Evolutionary conservation across 2,797 vertebrate genomes (phyloP), one percentile per base, ranked within the genome.

Genomic region (Bovichtus diacanthus): DNA sequence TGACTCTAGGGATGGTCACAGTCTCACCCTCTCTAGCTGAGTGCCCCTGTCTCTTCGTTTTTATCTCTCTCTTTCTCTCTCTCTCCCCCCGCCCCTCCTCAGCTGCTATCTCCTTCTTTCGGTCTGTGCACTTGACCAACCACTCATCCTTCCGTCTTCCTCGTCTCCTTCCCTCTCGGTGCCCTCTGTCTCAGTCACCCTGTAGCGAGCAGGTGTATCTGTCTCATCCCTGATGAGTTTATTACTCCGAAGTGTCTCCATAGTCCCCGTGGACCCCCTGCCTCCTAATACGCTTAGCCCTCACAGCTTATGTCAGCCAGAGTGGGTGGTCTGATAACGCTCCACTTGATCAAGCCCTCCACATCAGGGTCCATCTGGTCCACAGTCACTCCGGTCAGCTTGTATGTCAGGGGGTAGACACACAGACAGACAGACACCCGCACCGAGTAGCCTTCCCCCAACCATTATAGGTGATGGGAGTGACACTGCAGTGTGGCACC

Each of bases 141-240:
- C 80, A 56, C 73, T 69, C 63, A 82, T 77, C 64, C 53, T 53
- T 70, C 70, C 23, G 9, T 81, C 53, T 49, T 49, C 36, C 65
- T 56, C 5, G 38, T 70, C 83, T 84, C 56, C 73, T 63, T 72
- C 49, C 56, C 56, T 74, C 80, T 77, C 46, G 4, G 65, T 82
- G 83, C 86, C 90, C 90, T 91, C 84, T 85, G 78, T 80, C 84
- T 86, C 87, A 59, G 81, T 90, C 86, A 86, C 86, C 89, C 87
- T 76, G 82, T 85, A 86, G 88, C 46, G 89, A 93, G 93, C 93
- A 93, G 92, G 92, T 94, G 90, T 93, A 93, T 88, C 89, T 87
- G 90, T 94, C 92, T 87, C 81, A 87, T 85, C 88, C 90, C 89
- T 93, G 92, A 92, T 93, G 92, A 88, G 90, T 94, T 93, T 93